Base-by-base conservation (phyloP, 2,888 invertebrate genomes). In the Eurytoma adleriae region DNA sequence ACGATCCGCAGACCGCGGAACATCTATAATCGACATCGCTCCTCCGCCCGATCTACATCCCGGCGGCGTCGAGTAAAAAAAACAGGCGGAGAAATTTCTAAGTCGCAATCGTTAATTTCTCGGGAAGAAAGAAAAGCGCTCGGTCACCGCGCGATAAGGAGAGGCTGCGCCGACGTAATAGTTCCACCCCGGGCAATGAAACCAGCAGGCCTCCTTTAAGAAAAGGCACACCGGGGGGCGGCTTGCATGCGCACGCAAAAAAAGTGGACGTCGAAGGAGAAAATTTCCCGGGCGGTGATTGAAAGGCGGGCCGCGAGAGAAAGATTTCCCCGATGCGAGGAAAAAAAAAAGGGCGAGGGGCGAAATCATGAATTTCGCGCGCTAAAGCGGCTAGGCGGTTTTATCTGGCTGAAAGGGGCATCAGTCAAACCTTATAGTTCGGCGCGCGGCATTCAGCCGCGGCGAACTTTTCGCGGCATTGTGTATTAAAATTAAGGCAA, bases 401-500 rank as follows among this genome's bases (percentile, higher is more conserved):
- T 78, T 78, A 72, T 72, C 66, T 50, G 50, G 12, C 57, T 54
- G 27, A 69, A 71, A 67, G 56, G 59, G 18, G 72, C 72, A 72
- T 78, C 72, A 72, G 78, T 72, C 72, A 67, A 72, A 67, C 30
- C 78, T 18, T 27, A 48, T n/a, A 61, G 27, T 10, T n/a, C 7
- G n/a, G 18, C 62, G 62, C 24, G 64, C 64, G 30, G 12, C 59
- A 59, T n/a, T 59, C 20, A 14, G 10, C 59, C 59, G 59, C 40
- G 56, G 18, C 64, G 40, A 56, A 56, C 56, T 48, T 57, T 57
- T 72, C 79, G 76, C 59, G 20, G 71, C 85, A 85, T 86, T 86
- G 84, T 85, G 79, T 83, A 86, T 84, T 84, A 83, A 84, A 87
- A 85, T 86, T 83, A 85, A 85, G 80, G 84, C 84, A 85, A 85